These are phyloP conservation scores for Aleadryas rufinucha DNA, from an alignment of 2,113 vertebrate genomes.

Conservation along the genomic window DNA sequence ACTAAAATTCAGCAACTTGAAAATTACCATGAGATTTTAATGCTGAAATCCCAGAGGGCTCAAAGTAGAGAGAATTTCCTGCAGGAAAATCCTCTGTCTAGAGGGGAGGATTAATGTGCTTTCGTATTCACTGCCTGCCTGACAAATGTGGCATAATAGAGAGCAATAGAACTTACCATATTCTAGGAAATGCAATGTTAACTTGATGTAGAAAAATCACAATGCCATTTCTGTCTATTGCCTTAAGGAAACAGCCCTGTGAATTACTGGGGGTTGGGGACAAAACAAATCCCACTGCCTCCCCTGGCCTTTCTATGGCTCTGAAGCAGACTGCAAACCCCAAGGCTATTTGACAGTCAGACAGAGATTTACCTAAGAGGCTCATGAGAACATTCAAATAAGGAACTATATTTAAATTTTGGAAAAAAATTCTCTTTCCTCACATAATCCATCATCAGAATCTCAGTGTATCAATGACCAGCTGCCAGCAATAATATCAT, in stretches of 20 bases:
- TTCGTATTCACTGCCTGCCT: background rate
- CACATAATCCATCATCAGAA: background rate
- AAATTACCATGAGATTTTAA: background rate
- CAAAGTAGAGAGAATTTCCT: background rate
- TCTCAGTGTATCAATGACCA: rapidly evolving
- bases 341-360: background rate
- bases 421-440: background rate
- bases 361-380: background rate
- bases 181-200: background rate
- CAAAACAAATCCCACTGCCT: background rate
- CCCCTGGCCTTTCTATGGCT: background rate
- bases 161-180: background rate
- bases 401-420: constrained; percentile 6
- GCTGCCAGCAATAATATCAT: background rate
- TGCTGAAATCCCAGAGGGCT: background rate
- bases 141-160: background rate
- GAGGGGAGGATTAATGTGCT: background rate
- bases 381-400: background rate
- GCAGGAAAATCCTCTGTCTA: constrained; percentile 12
- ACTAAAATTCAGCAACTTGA: background rate
- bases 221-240: background rate
- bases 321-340: background rate
- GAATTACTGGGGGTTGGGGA: background rate
- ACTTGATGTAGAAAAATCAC: background rate
- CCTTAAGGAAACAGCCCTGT: background rate